Conservation (phyloP, 2,888 invertebrate genomes). For the Trichogramma dendrolimi region DNA sequence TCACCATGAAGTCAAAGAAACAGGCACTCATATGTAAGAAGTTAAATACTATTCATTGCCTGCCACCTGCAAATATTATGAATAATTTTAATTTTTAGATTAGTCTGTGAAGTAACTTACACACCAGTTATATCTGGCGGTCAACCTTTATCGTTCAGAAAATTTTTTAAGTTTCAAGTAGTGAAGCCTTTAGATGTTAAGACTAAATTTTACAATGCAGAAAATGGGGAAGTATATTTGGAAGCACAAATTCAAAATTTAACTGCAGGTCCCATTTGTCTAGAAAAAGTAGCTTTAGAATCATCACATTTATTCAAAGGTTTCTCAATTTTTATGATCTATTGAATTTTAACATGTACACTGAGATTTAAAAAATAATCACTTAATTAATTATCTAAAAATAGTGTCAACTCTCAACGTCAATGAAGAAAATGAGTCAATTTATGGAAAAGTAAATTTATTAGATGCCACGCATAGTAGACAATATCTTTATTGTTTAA, state of each 20-base stretch:
- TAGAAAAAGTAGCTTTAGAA: constrained; percentile 91
- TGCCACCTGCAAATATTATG: constrained; percentile 7
- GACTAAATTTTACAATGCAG: constrained; percentile 96
- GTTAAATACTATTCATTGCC: not conserved
- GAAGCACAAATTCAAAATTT: constrained; percentile 88
- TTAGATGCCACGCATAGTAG: constrained; percentile 86
- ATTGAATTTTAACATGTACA: not conserved
- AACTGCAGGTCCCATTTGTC: constrained; percentile 84
- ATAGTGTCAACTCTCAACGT: constrained; percentile 64
- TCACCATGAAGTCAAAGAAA: constrained; percentile 98
- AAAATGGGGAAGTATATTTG: constrained; percentile 68
- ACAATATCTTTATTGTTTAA: constrained; percentile 90
- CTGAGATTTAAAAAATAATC: not conserved
- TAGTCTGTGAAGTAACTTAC: constrained; percentile 95
- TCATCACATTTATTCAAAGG: constrained; percentile 84
- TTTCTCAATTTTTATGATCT: constrained; percentile 38
- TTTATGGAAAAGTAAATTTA: constrained; percentile 75
- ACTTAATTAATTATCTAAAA: constrained; percentile 9
- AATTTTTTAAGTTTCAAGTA: constrained; percentile 98
- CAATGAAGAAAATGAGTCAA: constrained; percentile 63
- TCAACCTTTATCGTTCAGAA: constrained; percentile 80
- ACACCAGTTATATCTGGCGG: constrained; percentile 57
- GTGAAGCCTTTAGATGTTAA: constrained; percentile 97
- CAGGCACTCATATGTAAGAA: constrained; percentile 90
- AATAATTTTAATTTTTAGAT: constrained; percentile 54